Evolutionary conservation across 2,113 vertebrate genomes (phyloP).

Genomic region (Tetrax tetrax): DNA sequence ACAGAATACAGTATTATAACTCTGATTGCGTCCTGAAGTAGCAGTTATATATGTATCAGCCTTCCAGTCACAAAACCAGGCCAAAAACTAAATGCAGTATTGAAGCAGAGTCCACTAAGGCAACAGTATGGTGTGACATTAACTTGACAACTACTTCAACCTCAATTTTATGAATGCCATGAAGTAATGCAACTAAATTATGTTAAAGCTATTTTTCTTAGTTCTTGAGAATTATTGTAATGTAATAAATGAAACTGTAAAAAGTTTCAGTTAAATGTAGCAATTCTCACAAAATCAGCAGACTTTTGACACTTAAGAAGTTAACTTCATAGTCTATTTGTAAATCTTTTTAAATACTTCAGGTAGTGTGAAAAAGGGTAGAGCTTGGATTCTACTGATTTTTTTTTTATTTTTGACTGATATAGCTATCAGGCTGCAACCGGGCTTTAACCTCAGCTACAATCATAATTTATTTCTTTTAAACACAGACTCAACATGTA

Average conservation of each 20-base stretch:
- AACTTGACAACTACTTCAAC: conserved; percentile 44
- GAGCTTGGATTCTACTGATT: not conserved
- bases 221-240: not conserved
- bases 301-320: not conserved
- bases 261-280: not conserved
- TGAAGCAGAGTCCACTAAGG: not conserved
- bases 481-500: not conserved
- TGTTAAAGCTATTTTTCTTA: not conserved
- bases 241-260: not conserved
- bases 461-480: not conserved
- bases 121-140: conserved; percentile 7
- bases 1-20: conserved; percentile 8
- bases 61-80: not conserved
- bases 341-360: not conserved
- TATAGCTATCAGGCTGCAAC: not conserved
- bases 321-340: not conserved
- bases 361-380: not conserved
- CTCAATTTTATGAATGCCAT: not conserved
- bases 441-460: not conserved
- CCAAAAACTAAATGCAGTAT: not conserved
- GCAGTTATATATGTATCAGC: conserved; percentile 23
- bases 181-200: conserved; percentile 14
- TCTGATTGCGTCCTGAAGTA: not conserved
- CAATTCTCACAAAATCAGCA: not conserved
- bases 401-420: not conserved